Conservation (phyloP, 2,113 vertebrate genomes). For the Hippocampus zosterae region DNA sequence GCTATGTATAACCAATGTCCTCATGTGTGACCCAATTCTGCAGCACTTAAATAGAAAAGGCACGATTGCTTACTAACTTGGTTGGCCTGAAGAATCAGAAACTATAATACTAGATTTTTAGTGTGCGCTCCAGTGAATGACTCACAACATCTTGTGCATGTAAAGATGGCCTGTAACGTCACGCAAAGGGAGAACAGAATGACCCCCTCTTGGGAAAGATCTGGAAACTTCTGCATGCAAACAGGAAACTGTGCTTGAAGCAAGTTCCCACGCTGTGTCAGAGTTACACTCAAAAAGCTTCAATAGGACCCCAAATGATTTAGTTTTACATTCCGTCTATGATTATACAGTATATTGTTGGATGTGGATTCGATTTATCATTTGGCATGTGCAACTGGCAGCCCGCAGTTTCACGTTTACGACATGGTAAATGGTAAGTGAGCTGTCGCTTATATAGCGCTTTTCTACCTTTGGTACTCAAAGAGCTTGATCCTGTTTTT, state of each 20-base stretch:
- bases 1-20: neutral
- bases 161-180: neutral
- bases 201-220: slow-evolving; percentile 1
- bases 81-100: neutral
- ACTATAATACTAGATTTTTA: neutral
- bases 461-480: too few species aligned
- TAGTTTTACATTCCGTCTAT: neutral
- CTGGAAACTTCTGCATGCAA: slow-evolving; percentile 1
- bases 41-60: neutral
- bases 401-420: too few species aligned
- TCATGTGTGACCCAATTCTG: neutral
- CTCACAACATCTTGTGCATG: neutral
- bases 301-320: neutral
- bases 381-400: too few species aligned
- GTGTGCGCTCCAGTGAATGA: neutral
- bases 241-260: slow-evolving; percentile 4
- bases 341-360: neutral
- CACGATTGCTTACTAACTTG: neutral
- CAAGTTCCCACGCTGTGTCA: slow-evolving; percentile 5
- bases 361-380: neutral
- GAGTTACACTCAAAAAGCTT: neutral
- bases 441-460: too few species aligned
- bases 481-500: too few species aligned
- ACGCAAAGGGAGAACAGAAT: neutral
- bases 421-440: too few species aligned